Conservation (phyloP, 2,113 vertebrate genomes). For the Gasterosteus aculeatus region DNA sequence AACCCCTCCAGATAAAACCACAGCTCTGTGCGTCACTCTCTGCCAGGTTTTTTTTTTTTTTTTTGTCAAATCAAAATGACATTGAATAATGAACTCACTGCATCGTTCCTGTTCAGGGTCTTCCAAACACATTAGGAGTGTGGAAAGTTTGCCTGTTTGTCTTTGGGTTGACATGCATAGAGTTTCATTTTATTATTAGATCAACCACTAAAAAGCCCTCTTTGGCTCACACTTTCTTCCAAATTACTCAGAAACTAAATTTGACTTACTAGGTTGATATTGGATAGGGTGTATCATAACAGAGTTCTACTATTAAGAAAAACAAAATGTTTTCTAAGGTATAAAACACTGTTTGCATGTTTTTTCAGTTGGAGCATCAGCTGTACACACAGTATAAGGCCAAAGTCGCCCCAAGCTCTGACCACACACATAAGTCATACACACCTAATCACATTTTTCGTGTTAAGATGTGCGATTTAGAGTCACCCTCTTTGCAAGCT, state of each 20-base stretch:
- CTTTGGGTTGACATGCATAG: background rate
- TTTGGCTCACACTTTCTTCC: background rate
- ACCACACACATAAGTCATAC: background rate
- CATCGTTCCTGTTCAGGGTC: constrained; percentile 1
- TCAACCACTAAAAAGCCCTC: background rate
- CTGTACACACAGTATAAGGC: background rate
- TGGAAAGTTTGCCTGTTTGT: background rate
- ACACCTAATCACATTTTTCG: background rate
- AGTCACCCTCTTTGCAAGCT: background rate
- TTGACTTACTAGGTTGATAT: background rate
- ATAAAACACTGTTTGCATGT: background rate
- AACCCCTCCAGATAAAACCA: background rate
- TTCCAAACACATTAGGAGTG: background rate
- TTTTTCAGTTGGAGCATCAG: background rate
- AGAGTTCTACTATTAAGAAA: background rate
- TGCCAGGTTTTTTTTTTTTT: background rate
- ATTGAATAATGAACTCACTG: background rate
- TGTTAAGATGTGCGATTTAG: constrained; percentile 14
- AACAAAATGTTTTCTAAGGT: background rate
- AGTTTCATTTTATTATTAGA: background rate
- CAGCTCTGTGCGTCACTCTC: background rate
- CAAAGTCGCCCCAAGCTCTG: background rate
- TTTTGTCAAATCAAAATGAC: background rate
- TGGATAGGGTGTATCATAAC: background rate
- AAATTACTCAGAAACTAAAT: no score